Base-by-base conservation (phyloP, 2,797 vertebrate species). In the Pteronotus mesoamericanus region DNA sequence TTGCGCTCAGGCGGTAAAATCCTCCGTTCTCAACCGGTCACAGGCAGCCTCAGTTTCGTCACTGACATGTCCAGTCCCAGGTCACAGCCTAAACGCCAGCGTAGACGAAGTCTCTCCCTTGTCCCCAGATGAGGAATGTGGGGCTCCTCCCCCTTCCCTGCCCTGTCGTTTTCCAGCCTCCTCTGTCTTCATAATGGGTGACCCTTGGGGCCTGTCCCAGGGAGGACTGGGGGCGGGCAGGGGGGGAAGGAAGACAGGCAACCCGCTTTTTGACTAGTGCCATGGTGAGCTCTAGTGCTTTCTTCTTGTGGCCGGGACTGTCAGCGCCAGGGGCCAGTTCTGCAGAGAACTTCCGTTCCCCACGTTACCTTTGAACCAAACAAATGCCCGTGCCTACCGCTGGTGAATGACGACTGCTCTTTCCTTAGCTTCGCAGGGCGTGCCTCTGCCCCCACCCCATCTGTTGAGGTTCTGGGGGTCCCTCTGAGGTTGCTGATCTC, bases 381-480 rank as follows among this genome's bases (percentile, higher is more conserved):
- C 2, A 16, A 22, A 77, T 32, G 4, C 4, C 34, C 1, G 21
- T 8, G 3, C 44, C 5, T 32, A 3, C 32, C 19, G 0, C 10
- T 34, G 22, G 19, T 14, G 9, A 7, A 12, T 87, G 9, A 11
- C 0, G 2, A 21, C 39, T 66, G 51, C 46, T 61, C 59, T 32
- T 10, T 51, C 12, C 48, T 42, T 37, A 32, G n/a, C 26, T 24
- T 78, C 21, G 79, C 6, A 0, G 0, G 0, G 22, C 14, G 37
- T 0, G n/a, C n/a, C n/a, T 11, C 39, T 7, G 3, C 19, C 0
- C 5, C 2, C 0, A 15, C 12, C 2, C 42, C 2, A 8, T 77
- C 59, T 22, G 1, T 2, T 22, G 53, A 3, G 2, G 4, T 9
- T 64, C 69, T 34, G 22, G 53, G 26, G 22, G 9, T 32, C 46